These are phyloP conservation scores for Gila robusta DNA, from an alignment of 2,797 vertebrate species.

Conservation along the genomic window DNA sequence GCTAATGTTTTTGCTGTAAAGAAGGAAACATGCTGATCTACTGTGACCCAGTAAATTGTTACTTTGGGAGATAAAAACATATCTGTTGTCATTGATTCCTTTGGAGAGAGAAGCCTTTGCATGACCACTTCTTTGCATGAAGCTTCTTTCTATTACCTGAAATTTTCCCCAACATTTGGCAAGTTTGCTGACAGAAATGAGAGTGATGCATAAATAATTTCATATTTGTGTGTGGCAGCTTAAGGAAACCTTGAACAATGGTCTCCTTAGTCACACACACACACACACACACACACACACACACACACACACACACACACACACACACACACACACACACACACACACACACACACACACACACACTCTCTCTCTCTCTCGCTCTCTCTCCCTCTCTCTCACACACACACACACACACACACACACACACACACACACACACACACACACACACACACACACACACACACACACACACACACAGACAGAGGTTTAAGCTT, in stretches of 20 bases:
- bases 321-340: too few species aligned
- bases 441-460: too few species aligned
- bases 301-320: conserved; percentile 36
- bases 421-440: too few species aligned
- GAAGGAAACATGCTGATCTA: conserved; percentile 42
- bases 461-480: too few species aligned
- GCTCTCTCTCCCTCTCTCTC: too few species aligned
- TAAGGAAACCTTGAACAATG: conserved; percentile 54
- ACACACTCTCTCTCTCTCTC: too few species aligned
- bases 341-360: too few species aligned
- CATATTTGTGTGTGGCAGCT: conserved; percentile 51
- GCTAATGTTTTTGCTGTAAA: conserved; percentile 48
- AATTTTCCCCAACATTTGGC: conserved; percentile 77
- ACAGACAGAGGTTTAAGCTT: conserved; percentile 38
- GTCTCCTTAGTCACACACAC: conserved; percentile 27
- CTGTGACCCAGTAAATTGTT: conserved; percentile 50
- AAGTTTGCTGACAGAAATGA: conserved; percentile 77
- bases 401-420: too few species aligned
- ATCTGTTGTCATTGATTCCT: conserved; percentile 60
- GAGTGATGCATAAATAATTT: conserved; percentile 68
- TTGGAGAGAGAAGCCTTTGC: conserved; percentile 40
- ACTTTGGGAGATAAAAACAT: conserved; percentile 66
- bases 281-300: conserved; percentile 15
- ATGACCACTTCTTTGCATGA: conserved; percentile 13
- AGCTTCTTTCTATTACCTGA: conserved; percentile 62